These are phyloP conservation scores for Tamias sibiricus DNA, from an alignment of 2,113 vertebrate genomes.

Conservation along the genomic window DNA sequence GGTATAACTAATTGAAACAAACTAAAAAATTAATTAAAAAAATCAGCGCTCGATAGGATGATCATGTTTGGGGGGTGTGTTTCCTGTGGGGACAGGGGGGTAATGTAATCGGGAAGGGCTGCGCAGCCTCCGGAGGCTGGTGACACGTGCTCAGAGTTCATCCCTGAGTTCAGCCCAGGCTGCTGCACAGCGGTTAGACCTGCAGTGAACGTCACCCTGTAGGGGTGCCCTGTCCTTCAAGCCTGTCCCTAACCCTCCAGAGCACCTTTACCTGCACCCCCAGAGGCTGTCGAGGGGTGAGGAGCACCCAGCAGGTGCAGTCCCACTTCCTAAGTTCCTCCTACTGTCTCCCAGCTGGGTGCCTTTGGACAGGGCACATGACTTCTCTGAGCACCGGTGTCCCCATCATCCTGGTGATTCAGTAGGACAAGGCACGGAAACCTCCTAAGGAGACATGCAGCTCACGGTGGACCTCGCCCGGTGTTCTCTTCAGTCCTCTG, in stretches of 20 bases:
- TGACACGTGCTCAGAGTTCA: not conserved
- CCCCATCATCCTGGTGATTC: not conserved
- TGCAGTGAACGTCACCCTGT: too few species aligned
- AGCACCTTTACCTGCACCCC: not conserved
- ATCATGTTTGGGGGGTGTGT: not conserved
- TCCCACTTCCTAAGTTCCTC: not conserved
- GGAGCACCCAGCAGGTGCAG: not conserved
- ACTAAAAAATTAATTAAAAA: too few species aligned
- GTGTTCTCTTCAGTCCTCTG: not conserved
- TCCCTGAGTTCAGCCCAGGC: not conserved
- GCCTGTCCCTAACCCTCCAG: not conserved
- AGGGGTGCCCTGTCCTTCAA: rapidly evolving
- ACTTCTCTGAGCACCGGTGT: not conserved
- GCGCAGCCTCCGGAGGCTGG: rapidly evolving
- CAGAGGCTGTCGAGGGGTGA: not conserved
- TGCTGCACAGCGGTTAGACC: too few species aligned
- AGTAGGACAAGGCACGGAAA: not conserved
- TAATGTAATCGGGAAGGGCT: not conserved
- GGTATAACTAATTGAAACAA: too few species aligned
- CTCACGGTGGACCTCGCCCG: not conserved
- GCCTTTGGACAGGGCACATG: not conserved
- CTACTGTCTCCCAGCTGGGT: not conserved
- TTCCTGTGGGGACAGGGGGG: not conserved
- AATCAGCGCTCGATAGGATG: not conserved
- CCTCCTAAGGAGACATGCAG: not conserved